Conservation (phyloP, 1,140 invertebrate species). For the Parapsyche elsis region DNA sequence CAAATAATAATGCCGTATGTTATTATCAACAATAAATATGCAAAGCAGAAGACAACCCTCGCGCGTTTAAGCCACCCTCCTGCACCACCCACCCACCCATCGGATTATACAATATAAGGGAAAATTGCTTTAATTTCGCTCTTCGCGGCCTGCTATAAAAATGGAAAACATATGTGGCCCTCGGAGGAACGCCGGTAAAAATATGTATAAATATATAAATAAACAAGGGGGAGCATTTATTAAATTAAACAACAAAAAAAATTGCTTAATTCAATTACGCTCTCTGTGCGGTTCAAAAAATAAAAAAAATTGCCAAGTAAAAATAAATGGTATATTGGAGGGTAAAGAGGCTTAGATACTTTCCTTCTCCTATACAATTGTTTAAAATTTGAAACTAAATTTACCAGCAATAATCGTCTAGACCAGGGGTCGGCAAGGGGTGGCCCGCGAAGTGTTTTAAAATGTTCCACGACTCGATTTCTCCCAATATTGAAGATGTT, state of each 20-base stretch:
- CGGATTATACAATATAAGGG: constrained; percentile 40
- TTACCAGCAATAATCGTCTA: too few species aligned
- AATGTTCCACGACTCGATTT: too few species aligned
- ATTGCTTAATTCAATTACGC: constrained; percentile 33
- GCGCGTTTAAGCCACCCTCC: neutral
- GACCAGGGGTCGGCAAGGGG: too few species aligned
- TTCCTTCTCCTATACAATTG: too few species aligned
- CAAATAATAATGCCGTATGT: constrained; percentile 34
- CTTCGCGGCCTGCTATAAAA: constrained; percentile 32
- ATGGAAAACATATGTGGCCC: constrained; percentile 37
- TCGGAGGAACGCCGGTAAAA: neutral
- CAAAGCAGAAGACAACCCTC: constrained; percentile 36
- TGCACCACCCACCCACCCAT: neutral
- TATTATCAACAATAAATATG: constrained; percentile 41
- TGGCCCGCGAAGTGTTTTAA: too few species aligned
- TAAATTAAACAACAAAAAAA: constrained; percentile 32
- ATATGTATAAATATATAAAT: neutral
- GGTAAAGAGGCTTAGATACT: too few species aligned
- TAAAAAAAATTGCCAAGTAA: too few species aligned
- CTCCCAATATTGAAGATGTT: too few species aligned
- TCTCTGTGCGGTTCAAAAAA: neutral
- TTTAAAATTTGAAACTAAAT: too few species aligned
- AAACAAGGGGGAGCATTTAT: constrained; percentile 22
- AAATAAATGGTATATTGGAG: too few species aligned
- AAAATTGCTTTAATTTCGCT: constrained; percentile 43